Base-by-base conservation (phyloP, 2,888 invertebrate species). In the Dynastes hyllus region DNA sequence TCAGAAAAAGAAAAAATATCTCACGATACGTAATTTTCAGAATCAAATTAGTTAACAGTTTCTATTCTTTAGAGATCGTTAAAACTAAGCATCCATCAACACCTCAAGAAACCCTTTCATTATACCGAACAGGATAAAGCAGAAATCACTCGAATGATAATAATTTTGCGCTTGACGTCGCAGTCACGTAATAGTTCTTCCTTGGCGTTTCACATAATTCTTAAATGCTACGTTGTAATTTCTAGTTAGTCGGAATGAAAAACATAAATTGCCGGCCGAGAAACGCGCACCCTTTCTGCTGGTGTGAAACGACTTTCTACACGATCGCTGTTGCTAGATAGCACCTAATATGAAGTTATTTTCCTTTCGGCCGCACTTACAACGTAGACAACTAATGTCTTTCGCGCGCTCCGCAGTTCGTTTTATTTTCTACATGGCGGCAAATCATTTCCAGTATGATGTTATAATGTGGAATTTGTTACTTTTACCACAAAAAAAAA, bases 161-260 rank as follows among this genome's bases (percentile, higher is more conserved):
- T 37, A 37, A 53, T 53, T 16, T 53, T 6, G 1, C 6, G n/a
- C 22, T 6, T 58, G 16, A 16, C 22, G 9, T 8, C 22, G 22
- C 6, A 29, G 37, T 37, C 8, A 65, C 11, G 11, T 65, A 65
- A 65, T 65, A 65, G 16, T n/a, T 32, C 37, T 37, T 29, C 13
- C n/a, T 13, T 32, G 37, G 4, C 40, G 37, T 65, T 22, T 22
- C 22, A 58, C 37, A 40, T 53, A 32, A 70, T 27, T 70, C 53
- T 55, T 70, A 70, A 70, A 70, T 53, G 50, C n/a, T 53, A 53
- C 53, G 32, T n/a, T 29, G 70, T 70, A 70, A 70, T 70, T 70
- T 70, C 53, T 32, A 53, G 53, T 70, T 70, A 70, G 55, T 53
- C 53, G 53, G 29, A 53, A 70, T 53, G 70, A 70, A 70, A 70